Conservation (phyloP, 2,888 invertebrate species). For the Molanna angustata region DNA sequence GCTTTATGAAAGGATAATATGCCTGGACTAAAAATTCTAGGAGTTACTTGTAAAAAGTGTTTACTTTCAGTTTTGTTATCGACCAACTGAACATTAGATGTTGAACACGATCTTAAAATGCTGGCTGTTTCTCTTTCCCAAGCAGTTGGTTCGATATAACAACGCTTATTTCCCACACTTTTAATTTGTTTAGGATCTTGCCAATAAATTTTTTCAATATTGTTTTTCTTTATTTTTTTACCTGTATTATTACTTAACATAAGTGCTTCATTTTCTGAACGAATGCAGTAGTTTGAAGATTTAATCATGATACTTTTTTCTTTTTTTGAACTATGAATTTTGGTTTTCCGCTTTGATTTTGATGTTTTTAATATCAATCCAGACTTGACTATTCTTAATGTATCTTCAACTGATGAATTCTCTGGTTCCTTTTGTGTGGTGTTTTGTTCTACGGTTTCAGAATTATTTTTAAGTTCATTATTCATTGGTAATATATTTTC, state of each 20-base stretch:
- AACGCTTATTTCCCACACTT: slow-evolving; percentile 55
- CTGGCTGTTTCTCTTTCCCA: slow-evolving; percentile 59
- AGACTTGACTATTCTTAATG: slow-evolving; percentile 50
- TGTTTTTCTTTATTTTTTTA: slow-evolving; percentile 10
- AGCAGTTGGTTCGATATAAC: slow-evolving; percentile 52
- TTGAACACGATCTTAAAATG: slow-evolving; percentile 39
- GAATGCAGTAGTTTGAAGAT: slow-evolving; percentile 21
- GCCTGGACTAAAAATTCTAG: slow-evolving; percentile 31
- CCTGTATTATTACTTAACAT: slow-evolving; percentile 3
- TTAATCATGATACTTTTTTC: slow-evolving; percentile 35
- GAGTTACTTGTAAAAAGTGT: slow-evolving; percentile 28
- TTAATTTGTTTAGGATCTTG: slow-evolving; percentile 28
- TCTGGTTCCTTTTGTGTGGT: slow-evolving; percentile 34
- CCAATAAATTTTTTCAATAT: slow-evolving; percentile 27
- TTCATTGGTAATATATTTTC: slow-evolving; percentile 38
- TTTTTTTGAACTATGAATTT: slow-evolving; percentile 50
- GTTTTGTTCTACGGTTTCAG: slow-evolving; percentile 37
- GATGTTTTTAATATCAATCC: slow-evolving; percentile 44
- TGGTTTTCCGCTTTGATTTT: slow-evolving; percentile 52
- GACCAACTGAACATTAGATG: slow-evolving; percentile 18
- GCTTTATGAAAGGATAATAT: slow-evolving; percentile 28
- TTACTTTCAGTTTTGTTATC: slow-evolving; percentile 22
- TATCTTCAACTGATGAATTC: slow-evolving; percentile 50
- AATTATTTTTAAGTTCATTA: slow-evolving; percentile 1
- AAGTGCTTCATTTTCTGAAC: slow-evolving; percentile 23